phyloP scores from a whole-genome alignment of 37 sponge, comb jelly and placozoan genomes.

The Haliclona indistincta region DNA sequence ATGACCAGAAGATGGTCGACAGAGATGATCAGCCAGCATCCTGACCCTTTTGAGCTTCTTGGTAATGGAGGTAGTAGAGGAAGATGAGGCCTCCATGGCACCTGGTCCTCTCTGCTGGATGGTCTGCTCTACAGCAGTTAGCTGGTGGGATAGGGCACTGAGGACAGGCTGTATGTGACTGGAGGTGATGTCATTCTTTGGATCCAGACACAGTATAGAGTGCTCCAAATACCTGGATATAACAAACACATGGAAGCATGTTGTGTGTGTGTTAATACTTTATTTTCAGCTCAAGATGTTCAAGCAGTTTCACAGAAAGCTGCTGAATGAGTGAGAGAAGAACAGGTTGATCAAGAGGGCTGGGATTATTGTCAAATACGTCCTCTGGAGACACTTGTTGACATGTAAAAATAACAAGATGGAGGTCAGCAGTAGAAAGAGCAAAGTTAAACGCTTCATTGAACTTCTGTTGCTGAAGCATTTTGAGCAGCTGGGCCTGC shows the following conservation, averaged over 20 bases:
- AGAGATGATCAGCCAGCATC: slow-evolving; percentile 40
- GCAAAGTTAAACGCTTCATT: slow-evolving; percentile 73
- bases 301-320: slow-evolving; percentile 67
- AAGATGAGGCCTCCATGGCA: too few relatives aligned
- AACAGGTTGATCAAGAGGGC: slow-evolving; percentile 78
- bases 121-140: slow-evolving; percentile 28
- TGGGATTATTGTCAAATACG: slow-evolving; percentile 62
- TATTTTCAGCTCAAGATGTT: slow-evolving; percentile 77
- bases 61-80: slow-evolving; percentile 10
- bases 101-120: too few relatives aligned
- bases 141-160: slow-evolving; percentile 31
- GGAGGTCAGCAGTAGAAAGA: slow-evolving; percentile 64
- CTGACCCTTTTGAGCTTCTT: slow-evolving; percentile 26
- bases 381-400: slow-evolving; percentile 70
- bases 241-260: neutral
- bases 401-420: slow-evolving; percentile 68
- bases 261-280: slow-evolving; percentile 29
- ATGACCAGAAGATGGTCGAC: too few relatives aligned
- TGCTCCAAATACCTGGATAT: slow-evolving; percentile 70
- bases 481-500: slow-evolving; percentile 17
- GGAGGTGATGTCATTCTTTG: slow-evolving; percentile 43
- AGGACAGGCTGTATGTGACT: slow-evolving; percentile 70
- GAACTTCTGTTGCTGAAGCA: slow-evolving; percentile 30
- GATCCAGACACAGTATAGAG: slow-evolving; percentile 63
- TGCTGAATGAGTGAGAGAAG: slow-evolving; percentile 93